phyloP scores from a whole-genome alignment of 2,888 invertebrate species.

The Drosophila mercatorum region DNA sequence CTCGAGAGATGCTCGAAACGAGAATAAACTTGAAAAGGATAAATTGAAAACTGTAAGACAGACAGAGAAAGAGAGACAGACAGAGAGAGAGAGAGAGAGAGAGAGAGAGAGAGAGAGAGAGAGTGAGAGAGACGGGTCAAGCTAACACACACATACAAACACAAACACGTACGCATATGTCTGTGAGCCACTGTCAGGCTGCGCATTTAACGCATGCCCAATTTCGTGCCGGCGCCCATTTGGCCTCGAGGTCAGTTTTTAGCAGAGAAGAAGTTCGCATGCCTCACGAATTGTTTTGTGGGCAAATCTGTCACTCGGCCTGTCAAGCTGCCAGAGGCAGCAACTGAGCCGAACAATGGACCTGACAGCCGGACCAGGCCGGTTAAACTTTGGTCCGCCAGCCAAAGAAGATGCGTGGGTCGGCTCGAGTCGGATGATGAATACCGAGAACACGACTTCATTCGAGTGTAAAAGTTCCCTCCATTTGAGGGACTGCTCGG shows the following conservation, averaged over 20 bases:
- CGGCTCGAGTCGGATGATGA: not conserved
- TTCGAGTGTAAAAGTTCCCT: constrained; percentile 4
- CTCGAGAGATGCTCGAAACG: not conserved
- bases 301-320: constrained; percentile 72
- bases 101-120: not conserved
- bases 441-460: constrained; percentile 1
- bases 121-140: not conserved
- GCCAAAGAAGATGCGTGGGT: not conserved
- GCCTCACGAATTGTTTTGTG: constrained; percentile 69
- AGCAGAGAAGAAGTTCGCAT: constrained; percentile 50
- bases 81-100: too few species aligned
- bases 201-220: constrained; percentile 13
- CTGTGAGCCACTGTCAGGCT: constrained; percentile 6
- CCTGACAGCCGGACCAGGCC: constrained; percentile 24
- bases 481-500: not conserved
- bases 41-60: not conserved
- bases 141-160: not conserved
- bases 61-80: not conserved
- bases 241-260: constrained; percentile 46
- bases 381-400: constrained; percentile 6
- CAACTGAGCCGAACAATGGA: constrained; percentile 32
- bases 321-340: constrained; percentile 59
- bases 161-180: not conserved
- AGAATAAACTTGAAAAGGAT: constrained; percentile 49
- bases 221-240: constrained; percentile 20